Conservation (phyloP, 2,113 vertebrate genomes). For the Serinus canaria region DNA sequence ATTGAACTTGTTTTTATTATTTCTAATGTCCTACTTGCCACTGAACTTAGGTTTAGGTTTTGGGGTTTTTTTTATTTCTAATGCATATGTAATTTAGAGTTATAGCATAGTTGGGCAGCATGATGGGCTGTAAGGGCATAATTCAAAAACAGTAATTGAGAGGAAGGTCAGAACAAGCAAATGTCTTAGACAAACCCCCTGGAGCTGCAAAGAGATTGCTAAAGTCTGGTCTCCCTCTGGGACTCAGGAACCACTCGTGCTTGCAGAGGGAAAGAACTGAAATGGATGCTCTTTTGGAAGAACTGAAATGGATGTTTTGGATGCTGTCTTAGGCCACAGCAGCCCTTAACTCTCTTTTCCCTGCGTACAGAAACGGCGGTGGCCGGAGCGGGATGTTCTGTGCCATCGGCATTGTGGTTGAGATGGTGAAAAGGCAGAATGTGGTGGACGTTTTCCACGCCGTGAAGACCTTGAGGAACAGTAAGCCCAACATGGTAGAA, state of each 20-base stretch:
- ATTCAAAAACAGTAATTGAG: background rate
- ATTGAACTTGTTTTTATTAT: background rate
- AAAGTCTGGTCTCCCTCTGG: background rate
- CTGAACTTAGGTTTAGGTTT: background rate
- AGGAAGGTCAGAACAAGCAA: background rate
- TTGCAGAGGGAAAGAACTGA: background rate
- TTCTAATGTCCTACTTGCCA: background rate
- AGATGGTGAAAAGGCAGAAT: slow-evolving; percentile 98
- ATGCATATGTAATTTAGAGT: background rate
- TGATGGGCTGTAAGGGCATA: background rate
- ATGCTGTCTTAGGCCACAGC: background rate
- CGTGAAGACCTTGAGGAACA: slow-evolving; percentile 95
- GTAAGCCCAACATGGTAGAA: slow-evolving; percentile 99
- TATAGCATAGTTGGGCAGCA: background rate
- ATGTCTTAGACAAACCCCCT: background rate
- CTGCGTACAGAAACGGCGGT: slow-evolving; percentile 85
- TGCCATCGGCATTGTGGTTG: slow-evolving; percentile 95
- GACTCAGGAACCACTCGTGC: rapidly evolving
- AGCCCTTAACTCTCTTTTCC: background rate
- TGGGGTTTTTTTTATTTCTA: background rate
- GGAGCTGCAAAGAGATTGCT: background rate
- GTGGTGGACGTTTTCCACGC: slow-evolving; percentile 98
- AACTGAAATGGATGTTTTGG: background rate
- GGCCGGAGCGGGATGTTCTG: slow-evolving; percentile 96
- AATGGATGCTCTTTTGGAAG: background rate